Evolutionary conservation across 2,888 invertebrate genomes (phyloP), one percentile per base, ranked within the genome.

Genomic region (Charanyca ferruginea): DNA sequence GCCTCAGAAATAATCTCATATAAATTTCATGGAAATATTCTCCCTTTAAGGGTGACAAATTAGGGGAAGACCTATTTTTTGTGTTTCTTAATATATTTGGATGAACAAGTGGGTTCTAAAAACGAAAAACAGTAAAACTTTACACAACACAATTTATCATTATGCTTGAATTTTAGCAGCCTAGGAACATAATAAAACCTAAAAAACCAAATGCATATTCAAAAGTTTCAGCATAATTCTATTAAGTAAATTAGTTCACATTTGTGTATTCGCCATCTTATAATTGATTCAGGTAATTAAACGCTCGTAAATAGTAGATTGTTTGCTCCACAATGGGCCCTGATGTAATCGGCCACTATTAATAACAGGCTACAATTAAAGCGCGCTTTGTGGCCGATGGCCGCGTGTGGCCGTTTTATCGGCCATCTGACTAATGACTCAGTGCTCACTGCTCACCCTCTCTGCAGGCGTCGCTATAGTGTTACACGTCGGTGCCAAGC

Each of bases 331-430:
- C 77, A 79, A 72, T 60, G 57, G 70, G 63, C 44, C 42, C 38
- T 68, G 85, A 79, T 85, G 73, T 79, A 79, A 84, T 84, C 84
- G 72, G 47, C 55, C 49, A 66, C 81, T 75, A 85, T 85, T 84
- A 83, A 81, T 84, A 85, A 77, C 62, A 38, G 61, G 75, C 77
- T 55, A 79, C 81, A 79, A 86, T 87, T 85, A 85, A 77, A 76
- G 70, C 71, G 63, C 73, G 83, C 77, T 88, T 82, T 82, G 88
- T 79, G 81, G 75, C 59, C 62, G 57, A 66, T 62, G 70, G 70
- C 79, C 74, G 86, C 83, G 83, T 80, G 83, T 75, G 73, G 66
- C 77, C 55, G 63, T 51, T 77, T 74, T 81, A 83, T 86, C 81
- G 66, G 47, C 59, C 66, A 76, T 83, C 80, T 80, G 68, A 63